A percentile compares a stretch with the other conserved stretches of the same genome.
Conservation (phyloP, 2,888 invertebrate species). For the Baronia brevicornis region DNA sequence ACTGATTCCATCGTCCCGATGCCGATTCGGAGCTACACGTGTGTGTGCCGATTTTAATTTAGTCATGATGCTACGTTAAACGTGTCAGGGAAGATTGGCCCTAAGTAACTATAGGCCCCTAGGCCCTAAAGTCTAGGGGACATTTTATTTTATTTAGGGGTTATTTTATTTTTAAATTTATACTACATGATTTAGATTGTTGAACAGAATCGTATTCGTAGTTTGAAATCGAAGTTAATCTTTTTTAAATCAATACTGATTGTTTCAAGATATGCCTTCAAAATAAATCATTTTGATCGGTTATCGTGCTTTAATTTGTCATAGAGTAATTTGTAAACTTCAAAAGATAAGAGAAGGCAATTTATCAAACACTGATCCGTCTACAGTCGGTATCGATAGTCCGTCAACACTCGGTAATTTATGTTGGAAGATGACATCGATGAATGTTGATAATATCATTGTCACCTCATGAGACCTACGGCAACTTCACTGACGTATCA, state of each 20-base stretch:
- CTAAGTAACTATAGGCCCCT: too few relatives aligned
- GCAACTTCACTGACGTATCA: constrained; percentile 16
- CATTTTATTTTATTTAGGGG: too few relatives aligned
- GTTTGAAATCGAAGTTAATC: constrained; percentile 24
- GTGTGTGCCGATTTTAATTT: too few relatives aligned
- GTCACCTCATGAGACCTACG: constrained; percentile 24
- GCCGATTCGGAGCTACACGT: too few relatives aligned
- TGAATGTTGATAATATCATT: constrained; percentile 30
- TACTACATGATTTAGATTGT: too few relatives aligned
- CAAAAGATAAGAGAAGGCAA: constrained; percentile 36
- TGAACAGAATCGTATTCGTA: constrained; percentile 10
- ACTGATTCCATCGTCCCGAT: too few relatives aligned
- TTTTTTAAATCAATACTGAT: too few relatives aligned
- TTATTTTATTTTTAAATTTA: too few relatives aligned
- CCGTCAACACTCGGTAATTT: constrained; percentile 55
- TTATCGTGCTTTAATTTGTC: constrained; percentile 19
- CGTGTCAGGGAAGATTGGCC: too few relatives aligned
- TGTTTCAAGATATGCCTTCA: too few relatives aligned
- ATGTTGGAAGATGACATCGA: constrained; percentile 45
- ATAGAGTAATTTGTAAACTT: constrained; percentile 17
- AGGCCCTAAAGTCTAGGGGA: too few relatives aligned
- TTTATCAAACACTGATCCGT: constrained; percentile 45
- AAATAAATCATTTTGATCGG: constrained; percentile 20
- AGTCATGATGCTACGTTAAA: too few relatives aligned
- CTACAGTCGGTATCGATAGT: constrained; percentile 44